Conservation (phyloP, 2,888 invertebrate species). For the Cryptocheilus praepositus region DNA sequence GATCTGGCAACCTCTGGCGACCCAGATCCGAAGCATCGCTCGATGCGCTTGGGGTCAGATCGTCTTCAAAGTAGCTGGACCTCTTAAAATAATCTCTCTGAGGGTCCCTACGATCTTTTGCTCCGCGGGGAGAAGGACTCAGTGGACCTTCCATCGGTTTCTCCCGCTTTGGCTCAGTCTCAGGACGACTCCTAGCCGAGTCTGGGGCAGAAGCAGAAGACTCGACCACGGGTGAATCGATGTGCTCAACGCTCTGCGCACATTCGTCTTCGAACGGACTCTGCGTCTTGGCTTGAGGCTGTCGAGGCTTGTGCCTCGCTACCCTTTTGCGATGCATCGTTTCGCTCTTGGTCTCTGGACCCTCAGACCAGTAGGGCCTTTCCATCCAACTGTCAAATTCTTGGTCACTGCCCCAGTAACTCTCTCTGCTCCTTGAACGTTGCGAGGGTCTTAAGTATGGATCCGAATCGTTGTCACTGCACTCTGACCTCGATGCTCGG, state of each 20-base stretch:
- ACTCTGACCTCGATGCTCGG: constrained; percentile 71
- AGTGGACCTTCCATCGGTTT: constrained; percentile 35
- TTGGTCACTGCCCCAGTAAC: constrained; percentile 72
- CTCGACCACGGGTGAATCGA: constrained; percentile 59
- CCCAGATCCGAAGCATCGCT: constrained; percentile 66
- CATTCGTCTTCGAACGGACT: constrained; percentile 81
- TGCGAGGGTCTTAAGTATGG: constrained; percentile 55
- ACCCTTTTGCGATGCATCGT: constrained; percentile 69
- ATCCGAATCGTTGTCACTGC: constrained; percentile 71
- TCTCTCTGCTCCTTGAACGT: constrained; percentile 70
- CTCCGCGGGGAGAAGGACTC: constrained; percentile 19
- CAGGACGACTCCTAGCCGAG: constrained; percentile 61
- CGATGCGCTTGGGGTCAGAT: constrained; percentile 76
- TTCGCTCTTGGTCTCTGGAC: constrained; percentile 66
- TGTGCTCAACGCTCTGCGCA: constrained; percentile 74
- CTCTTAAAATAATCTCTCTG: constrained; percentile 60
- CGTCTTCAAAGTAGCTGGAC: constrained; percentile 77
- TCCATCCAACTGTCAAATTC: constrained; percentile 72
- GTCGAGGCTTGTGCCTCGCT: constrained; percentile 65
- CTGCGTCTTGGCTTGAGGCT: constrained; percentile 70
- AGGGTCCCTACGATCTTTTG: constrained; percentile 58
- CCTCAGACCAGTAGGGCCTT: constrained; percentile 70
- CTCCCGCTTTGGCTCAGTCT: constrained; percentile 46
- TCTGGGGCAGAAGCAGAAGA: constrained; percentile 43
- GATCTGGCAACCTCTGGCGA: constrained; percentile 58